Percentiles rank a stretch among this genome's conserved stretches.
These are phyloP conservation scores for Nannobrachium achirus DNA, from an alignment of 2,113 vertebrate genomes.

Conservation along the genomic window DNA sequence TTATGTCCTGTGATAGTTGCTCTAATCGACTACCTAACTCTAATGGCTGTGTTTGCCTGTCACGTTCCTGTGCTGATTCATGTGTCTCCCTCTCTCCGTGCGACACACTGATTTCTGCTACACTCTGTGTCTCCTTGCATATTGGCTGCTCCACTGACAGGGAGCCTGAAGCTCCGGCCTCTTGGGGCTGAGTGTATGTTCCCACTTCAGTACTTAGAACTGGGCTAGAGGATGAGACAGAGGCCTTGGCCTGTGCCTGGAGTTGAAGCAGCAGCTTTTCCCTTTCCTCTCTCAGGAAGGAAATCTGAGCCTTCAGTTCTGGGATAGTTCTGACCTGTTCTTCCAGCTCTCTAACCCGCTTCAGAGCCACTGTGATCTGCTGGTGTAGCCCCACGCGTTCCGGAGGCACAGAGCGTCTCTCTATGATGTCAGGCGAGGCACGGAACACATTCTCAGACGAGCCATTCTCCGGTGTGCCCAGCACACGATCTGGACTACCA, in stretches of 20 bases:
- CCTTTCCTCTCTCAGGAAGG: slow-evolving; percentile 72
- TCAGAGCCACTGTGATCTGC: slow-evolving; percentile 75
- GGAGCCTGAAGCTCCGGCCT: slow-evolving; percentile 18
- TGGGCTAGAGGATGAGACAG: slow-evolving; percentile 25
- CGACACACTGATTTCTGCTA: slow-evolving; percentile 31
- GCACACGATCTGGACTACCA: slow-evolving; percentile 57
- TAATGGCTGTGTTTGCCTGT: slow-evolving; percentile 29
- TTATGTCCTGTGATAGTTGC: slow-evolving; percentile 46
- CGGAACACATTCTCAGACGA: slow-evolving; percentile 68
- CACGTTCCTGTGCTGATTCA: slow-evolving; percentile 27
- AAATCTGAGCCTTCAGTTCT: slow-evolving; percentile 78
- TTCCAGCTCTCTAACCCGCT: slow-evolving; percentile 78
- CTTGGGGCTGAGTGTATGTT: slow-evolving; percentile 19
- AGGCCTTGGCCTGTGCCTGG: slow-evolving; percentile 62
- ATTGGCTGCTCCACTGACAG: slow-evolving; percentile 30
- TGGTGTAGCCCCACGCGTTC: slow-evolving; percentile 71
- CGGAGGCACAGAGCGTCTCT: slow-evolving; percentile 47
- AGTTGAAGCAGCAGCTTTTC: slow-evolving; percentile 64
- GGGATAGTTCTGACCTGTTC: slow-evolving; percentile 77
- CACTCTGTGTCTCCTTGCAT: slow-evolving; percentile 31
- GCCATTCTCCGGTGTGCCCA: slow-evolving; percentile 59
- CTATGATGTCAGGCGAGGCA: slow-evolving; percentile 64
- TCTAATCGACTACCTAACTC: slow-evolving; percentile 48
- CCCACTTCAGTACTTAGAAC: slow-evolving; percentile 19
- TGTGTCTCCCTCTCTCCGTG: slow-evolving; percentile 21